phyloP scores from a whole-genome alignment of 2,888 invertebrate genomes.

The Gonocerus acuteangulatus region DNA sequence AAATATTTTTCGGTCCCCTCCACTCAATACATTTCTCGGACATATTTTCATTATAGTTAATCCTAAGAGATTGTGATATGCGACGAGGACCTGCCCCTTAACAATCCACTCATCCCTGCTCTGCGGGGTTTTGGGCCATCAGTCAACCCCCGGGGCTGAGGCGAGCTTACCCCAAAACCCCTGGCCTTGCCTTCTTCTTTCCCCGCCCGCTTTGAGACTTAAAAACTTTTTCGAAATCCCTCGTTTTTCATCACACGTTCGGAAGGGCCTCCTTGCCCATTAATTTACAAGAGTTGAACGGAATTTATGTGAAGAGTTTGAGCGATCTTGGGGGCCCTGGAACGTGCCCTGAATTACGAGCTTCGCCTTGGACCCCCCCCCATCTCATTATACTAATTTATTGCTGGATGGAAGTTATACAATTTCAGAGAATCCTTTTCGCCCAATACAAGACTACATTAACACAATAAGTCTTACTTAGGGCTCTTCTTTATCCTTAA shows the following conservation, averaged over 20 bases:
- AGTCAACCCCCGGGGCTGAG: too few relatives aligned
- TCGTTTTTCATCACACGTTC: conserved; percentile 24
- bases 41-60: too few relatives aligned
- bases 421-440: not conserved
- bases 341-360: conserved; percentile 19
- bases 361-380: not conserved
- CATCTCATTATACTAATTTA: conserved; percentile 23
- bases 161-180: too few relatives aligned
- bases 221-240: conserved; percentile 19
- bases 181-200: not conserved
- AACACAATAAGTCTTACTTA: not conserved
- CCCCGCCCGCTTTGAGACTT: not conserved
- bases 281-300: conserved; percentile 24
- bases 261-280: conserved; percentile 3
- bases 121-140: too few relatives aligned
- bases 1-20: too few relatives aligned
- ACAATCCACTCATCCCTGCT: too few relatives aligned
- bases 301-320: conserved; percentile 25
- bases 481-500: too few relatives aligned
- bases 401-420: not conserved
- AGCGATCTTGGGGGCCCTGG: conserved; percentile 8
- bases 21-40: too few relatives aligned
- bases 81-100: too few relatives aligned
- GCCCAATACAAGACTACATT: not conserved
- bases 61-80: too few relatives aligned